These are phyloP conservation scores for Monochamus alternatus DNA, from an alignment of 2,888 invertebrate species.

Conservation along the genomic window DNA sequence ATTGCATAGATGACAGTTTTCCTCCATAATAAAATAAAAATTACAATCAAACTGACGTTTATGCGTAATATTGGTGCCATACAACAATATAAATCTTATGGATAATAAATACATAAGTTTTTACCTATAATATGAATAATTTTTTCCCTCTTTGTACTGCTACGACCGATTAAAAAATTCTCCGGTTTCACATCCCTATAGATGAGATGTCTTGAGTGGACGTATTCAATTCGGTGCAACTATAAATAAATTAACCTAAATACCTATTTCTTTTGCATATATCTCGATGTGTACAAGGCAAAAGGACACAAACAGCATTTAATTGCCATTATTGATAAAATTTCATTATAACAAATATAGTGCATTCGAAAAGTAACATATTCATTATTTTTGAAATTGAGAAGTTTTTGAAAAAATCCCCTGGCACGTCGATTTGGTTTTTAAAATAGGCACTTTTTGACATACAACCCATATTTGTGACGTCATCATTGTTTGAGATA, in stretches of 20 bases:
- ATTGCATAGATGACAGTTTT: background rate
- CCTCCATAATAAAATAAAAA: background rate
- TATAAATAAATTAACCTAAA: slow-evolving; percentile 46
- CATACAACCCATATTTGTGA: too few species aligned
- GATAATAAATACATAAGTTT: background rate
- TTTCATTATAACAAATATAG: too few species aligned
- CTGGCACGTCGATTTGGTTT: too few species aligned
- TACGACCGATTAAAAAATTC: slow-evolving; percentile 99
- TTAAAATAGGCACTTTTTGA: too few species aligned
- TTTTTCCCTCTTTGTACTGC: slow-evolving; percentile 98
- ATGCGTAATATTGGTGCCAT: background rate
- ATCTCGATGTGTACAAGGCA: too few species aligned
- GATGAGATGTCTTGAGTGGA: slow-evolving; percentile 99
- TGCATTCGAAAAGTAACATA: too few species aligned
- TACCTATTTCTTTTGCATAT: background rate
- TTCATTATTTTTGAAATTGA: too few species aligned
- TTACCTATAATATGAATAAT: slow-evolving; percentile 98
- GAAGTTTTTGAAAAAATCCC: too few species aligned
- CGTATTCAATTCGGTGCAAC: slow-evolving; percentile 98
- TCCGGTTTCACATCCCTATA: slow-evolving; percentile 99
- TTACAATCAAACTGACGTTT: background rate
- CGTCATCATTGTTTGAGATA: too few species aligned
- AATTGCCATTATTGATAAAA: too few species aligned
- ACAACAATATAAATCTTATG: background rate
- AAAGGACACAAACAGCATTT: too few species aligned